These are phyloP conservation scores for Drosophila setosimentum DNA, from an alignment of 2,888 invertebrate genomes.

Conservation along the genomic window DNA sequence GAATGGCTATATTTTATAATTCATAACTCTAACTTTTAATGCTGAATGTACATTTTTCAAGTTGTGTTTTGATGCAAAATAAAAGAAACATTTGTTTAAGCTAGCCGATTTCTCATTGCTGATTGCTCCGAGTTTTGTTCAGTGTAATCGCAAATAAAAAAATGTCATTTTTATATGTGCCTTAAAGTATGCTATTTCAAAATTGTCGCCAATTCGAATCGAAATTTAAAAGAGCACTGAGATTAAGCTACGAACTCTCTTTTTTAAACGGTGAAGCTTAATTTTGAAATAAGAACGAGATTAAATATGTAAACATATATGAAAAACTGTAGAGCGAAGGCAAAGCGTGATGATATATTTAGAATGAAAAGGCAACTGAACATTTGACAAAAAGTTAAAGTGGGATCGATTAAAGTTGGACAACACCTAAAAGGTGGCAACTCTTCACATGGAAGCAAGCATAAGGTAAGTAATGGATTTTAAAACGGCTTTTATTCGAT, in stretches of 20 bases:
- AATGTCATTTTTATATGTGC: neutral
- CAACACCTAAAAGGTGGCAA: neutral
- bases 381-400: neutral
- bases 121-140: neutral
- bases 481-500: neutral
- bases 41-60: conserved; percentile 58
- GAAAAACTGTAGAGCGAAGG: neutral
- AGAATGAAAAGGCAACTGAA: neutral
- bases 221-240: neutral
- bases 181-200: neutral
- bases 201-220: neutral
- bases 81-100: conserved; percentile 66
- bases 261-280: neutral
- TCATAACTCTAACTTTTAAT: conserved; percentile 45
- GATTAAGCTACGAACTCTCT: neutral
- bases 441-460: neutral
- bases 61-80: conserved; percentile 72
- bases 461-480: neutral
- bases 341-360: no score
- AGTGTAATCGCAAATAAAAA: neutral
- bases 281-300: neutral
- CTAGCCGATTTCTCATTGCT: neutral
- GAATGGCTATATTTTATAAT: conserved; percentile 52
- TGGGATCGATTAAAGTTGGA: neutral
- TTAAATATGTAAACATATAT: neutral